phyloP scores from a whole-genome alignment of 1,140 invertebrate genomes.

The Orussus abietinus region DNA sequence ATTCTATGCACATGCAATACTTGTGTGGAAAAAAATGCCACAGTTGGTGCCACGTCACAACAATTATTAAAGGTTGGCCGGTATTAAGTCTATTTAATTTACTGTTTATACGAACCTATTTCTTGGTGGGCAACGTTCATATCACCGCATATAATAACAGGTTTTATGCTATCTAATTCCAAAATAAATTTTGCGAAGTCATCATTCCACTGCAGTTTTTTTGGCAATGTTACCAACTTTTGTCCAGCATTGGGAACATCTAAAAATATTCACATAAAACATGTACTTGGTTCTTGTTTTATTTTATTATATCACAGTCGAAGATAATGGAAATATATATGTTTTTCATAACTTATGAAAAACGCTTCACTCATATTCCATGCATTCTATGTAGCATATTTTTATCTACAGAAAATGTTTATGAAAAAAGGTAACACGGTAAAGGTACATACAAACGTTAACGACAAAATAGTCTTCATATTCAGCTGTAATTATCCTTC shows the following conservation, averaged over 20 bases:
- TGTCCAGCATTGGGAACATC: conserved; percentile 76
- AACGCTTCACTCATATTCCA: conserved; percentile 4
- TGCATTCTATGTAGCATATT: conserved; percentile 1
- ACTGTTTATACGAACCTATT: conserved; percentile 66
- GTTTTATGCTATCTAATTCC: conserved; percentile 83
- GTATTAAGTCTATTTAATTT: no score
- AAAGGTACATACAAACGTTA: conserved; percentile 61
- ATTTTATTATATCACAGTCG: conserved; percentile 10
- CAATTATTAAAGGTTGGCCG: no score
- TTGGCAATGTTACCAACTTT: conserved; percentile 80
- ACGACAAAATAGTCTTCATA: conserved; percentile 90
- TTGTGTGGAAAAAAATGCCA: no score
- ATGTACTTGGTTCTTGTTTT: background rate
- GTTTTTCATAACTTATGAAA: background rate
- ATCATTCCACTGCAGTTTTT: conserved; percentile 88
- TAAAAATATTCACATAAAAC: conserved; percentile 31
- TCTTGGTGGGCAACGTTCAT: conserved; percentile 95
- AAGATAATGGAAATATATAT: conserved; percentile 6
- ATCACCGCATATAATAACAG: conserved; percentile 93
- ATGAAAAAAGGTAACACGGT: conserved; percentile 4
- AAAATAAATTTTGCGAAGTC: conserved; percentile 75
- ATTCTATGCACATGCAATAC: background rate
- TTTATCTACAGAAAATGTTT: background rate
- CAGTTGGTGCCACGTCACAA: no score
- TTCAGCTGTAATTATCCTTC: conserved; percentile 93